Evolutionary conservation across 37 sponge, comb jelly and placozoan genomes (phyloP).

Genomic region (Haliclona indistincta): DNA sequence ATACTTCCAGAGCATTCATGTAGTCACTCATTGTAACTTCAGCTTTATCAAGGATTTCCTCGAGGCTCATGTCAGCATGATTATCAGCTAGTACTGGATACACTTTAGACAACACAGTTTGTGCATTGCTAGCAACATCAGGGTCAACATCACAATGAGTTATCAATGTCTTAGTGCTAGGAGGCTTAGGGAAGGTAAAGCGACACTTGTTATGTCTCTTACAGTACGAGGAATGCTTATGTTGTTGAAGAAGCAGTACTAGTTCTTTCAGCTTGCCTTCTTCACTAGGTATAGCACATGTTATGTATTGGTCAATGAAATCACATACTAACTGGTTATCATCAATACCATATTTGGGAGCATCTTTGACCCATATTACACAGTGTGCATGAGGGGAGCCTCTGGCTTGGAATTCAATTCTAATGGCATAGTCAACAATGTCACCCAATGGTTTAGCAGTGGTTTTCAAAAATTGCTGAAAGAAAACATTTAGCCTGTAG

Average conservation of each 20-base stretch:
- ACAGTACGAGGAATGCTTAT: no score
- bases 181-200: no score
- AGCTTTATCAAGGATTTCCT: no score
- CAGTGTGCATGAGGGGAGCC: conserved; percentile 29
- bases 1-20: no score
- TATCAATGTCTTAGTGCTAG: no score
- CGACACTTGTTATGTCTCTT: no score
- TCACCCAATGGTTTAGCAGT: conserved; percentile 10
- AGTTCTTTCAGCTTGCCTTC: neutral
- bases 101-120: no score
- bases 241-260: neutral
- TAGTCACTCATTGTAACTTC: no score
- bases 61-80: no score
- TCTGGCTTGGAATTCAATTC: conserved; percentile 25
- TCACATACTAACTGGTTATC: neutral
- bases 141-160: no score
- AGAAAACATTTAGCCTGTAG: conserved; percentile 13
- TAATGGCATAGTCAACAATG: conserved; percentile 6
- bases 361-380: conserved; percentile 4
- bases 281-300: conserved; percentile 7
- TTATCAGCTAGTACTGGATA: no score
- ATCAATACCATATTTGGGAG: conserved; percentile 8
- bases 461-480: conserved; percentile 9
- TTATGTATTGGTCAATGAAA: conserved; percentile 15
- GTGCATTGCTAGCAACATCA: no score